A percentile compares a stretch with the other conserved stretches of the same genome.
Conservation (phyloP, 2,888 invertebrate genomes). For the Metopia argyrocephala region DNA sequence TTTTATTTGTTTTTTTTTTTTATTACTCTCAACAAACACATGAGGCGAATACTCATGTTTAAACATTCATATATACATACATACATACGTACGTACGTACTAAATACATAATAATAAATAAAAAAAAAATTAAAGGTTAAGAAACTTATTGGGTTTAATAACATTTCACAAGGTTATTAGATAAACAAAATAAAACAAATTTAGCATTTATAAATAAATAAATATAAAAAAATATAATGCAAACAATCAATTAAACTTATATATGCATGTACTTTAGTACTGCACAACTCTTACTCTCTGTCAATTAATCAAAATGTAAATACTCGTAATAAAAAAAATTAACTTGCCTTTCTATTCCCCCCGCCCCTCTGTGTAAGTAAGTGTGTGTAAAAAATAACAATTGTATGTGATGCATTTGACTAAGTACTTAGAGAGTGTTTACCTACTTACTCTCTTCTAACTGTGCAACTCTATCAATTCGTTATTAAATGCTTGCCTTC, state of each 20-base stretch:
- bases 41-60: too few relatives aligned
- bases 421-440: not conserved
- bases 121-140: constrained; percentile 77
- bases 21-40: too few relatives aligned
- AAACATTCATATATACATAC: not conserved
- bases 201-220: constrained; percentile 40
- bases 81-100: constrained; percentile 4
- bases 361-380: not conserved
- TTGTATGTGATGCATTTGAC: too few relatives aligned
- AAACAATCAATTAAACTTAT: not conserved
- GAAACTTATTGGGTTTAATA: constrained; percentile 79
- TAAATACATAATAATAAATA: constrained; percentile 15
- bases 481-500: constrained; percentile 33
- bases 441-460: constrained; percentile 33
- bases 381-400: too few relatives aligned
- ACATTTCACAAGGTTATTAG: constrained; percentile 78
- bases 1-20: too few relatives aligned
- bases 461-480: constrained; percentile 33
- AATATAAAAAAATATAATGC: too few relatives aligned
- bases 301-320: too few relatives aligned
- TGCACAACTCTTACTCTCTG: not conserved
- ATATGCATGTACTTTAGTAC: not conserved
- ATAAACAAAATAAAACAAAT: constrained; percentile 71
- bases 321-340: too few relatives aligned
- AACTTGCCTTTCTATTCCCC: too few relatives aligned